A percentile compares a stretch with the other conserved stretches of the same genome.
Evolutionary conservation across 2,888 invertebrate species (phyloP).

Genomic region (Harpalus rufipes): DNA sequence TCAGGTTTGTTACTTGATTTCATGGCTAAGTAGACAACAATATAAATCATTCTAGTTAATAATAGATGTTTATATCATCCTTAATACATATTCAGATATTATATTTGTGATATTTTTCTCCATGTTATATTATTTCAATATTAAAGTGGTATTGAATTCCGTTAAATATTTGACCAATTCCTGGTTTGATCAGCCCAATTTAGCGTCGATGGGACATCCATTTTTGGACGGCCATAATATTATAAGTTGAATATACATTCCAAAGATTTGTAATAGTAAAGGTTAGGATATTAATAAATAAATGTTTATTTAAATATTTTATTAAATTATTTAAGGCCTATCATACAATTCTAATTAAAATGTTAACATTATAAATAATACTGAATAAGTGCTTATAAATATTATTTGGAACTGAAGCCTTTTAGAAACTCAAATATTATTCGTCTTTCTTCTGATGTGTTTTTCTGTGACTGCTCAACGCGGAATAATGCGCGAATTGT

Average conservation of each 20-base stretch:
- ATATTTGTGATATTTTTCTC: conserved; percentile 70
- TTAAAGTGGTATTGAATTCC: conserved; percentile 68
- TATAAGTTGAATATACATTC: conserved; percentile 21
- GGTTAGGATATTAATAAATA: background rate
- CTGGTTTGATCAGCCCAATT: background rate
- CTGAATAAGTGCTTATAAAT: background rate
- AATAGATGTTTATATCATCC: conserved; percentile 18
- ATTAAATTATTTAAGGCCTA: background rate
- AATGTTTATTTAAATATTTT: conserved; percentile 13
- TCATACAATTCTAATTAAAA: too few species aligned
- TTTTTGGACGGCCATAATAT: conserved; percentile 23
- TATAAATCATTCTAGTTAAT: too few species aligned
- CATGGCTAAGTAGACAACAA: too few species aligned
- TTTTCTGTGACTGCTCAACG: conserved; percentile 70
- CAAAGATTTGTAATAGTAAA: conserved; percentile 4
- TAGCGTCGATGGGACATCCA: background rate
- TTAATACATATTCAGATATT: conserved; percentile 67
- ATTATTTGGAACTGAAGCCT: conserved; percentile 30
- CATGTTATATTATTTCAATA: conserved; percentile 72
- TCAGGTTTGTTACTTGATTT: too few species aligned
- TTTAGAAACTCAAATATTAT: background rate
- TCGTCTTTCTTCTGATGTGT: conserved; percentile 65
- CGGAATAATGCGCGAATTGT: conserved; percentile 69
- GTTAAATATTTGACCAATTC: conserved; percentile 13
- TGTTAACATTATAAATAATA: conserved; percentile 3